Evolutionary conservation across 2,888 invertebrate species (phyloP), one percentile per base, ranked within the genome.

Genomic region (Ischnus inquisitorius): DNA sequence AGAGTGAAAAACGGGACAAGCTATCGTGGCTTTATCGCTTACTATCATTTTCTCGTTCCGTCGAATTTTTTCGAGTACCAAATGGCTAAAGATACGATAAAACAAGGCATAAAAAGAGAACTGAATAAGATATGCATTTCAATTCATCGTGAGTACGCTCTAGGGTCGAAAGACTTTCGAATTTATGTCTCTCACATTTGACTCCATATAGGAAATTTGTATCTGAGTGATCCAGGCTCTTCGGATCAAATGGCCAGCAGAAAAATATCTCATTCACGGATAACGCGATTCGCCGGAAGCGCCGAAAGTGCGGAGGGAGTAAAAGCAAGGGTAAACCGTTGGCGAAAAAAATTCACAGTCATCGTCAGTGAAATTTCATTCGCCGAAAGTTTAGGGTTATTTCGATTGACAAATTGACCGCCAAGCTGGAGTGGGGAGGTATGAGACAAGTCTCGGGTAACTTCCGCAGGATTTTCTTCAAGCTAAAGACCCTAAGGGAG

Each of bases 301-400:
- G 25, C 68, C 6, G 16, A 19, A 14, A 46, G 43, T 39, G 25
- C 68, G 1, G 16, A 19, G 22, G 14, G 22, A 68, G 16, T n/a
- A 10, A 51, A 19, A 54, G 22, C 22, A 10, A 22, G 19, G 12
- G 10, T 48, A 65, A 28, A 46, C 22, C 16, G 19, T 22, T 65
- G 14, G 41, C 48, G 79, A 76, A 83, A 79, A 83, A 54, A 22
- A 75, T 75, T 76, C 57, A 76, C 60, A 64, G 65, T 25, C 57
- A 65, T n/a, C 25, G 71, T 65, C 25, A 6, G 12, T 12, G 57
- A 71, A 71, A 79, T 83, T 71, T 76, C 22, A 75, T 75, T 65
- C 46, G 46, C 51, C 41, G 69, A 71, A 43, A 57, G 46, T 80
- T 78, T 77, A 60, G 68, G 68, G 48, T 54, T n/a, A n/a, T 74